A percentile compares a stretch with the other conserved stretches of the same genome.
phyloP scores from a whole-genome alignment of 2,797 vertebrate species.

The Epinephelus awoara region DNA sequence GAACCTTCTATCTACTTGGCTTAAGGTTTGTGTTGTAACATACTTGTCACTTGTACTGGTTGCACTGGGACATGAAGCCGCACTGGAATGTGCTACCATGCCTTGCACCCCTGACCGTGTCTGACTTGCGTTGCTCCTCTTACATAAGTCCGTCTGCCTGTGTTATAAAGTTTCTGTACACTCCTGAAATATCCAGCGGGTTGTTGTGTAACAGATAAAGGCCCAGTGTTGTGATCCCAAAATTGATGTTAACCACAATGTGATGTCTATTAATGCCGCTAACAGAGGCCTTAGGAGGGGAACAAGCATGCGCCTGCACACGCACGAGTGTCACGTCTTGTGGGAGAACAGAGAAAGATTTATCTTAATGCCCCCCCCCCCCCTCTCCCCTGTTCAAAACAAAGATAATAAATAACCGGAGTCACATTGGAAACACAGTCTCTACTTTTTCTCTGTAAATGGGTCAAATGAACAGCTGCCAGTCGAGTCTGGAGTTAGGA shows the following conservation, averaged over 20 bases:
- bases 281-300: constrained; percentile 53
- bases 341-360: constrained; percentile 59
- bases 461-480: constrained; percentile 58
- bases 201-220: constrained; percentile 79
- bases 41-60: constrained; percentile 26
- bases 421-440: constrained; percentile 56
- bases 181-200: constrained; percentile 71
- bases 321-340: constrained; percentile 31
- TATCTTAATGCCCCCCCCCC: constrained; percentile 32
- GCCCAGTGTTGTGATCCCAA: constrained; percentile 64
- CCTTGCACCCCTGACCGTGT: constrained; percentile 59
- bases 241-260: constrained; percentile 69
- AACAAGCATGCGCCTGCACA: constrained; percentile 24
- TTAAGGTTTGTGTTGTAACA: constrained; percentile 12
- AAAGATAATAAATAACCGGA: constrained; percentile 60
- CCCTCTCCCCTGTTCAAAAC: constrained; percentile 20
- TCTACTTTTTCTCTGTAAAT: constrained; percentile 49
- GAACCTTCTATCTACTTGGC: neutral
- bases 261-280: constrained; percentile 71
- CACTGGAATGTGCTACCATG: constrained; percentile 51
- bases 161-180: constrained; percentile 72
- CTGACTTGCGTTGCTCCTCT: constrained; percentile 56
- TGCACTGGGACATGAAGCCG: constrained; percentile 43
- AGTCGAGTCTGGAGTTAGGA: constrained; percentile 27
- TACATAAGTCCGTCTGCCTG: constrained; percentile 73